Conservation (phyloP, 2,113 vertebrate species). For the Bothrops jararaca region DNA sequence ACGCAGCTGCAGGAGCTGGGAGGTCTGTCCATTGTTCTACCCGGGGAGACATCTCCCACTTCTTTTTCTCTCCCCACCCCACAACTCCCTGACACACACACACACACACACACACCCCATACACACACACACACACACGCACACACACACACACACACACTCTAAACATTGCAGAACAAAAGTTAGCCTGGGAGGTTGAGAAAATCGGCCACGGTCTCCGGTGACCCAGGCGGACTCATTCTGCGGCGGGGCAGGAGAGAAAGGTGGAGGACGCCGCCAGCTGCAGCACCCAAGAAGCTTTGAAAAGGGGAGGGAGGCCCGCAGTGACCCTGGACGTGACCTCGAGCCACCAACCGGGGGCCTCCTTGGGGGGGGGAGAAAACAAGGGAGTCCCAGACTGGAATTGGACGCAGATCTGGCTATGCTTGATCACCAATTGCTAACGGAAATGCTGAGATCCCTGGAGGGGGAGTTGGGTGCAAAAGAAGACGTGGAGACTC, state of each 20-base stretch:
- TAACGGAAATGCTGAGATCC: not conserved
- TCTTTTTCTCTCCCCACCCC: conserved; percentile 17
- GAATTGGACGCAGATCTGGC: not conserved
- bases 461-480: too few species aligned
- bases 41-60: conserved; percentile 67
- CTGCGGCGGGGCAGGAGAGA: conserved; percentile 18
- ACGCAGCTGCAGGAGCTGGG: conserved; percentile 87
- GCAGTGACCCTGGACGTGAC: not conserved
- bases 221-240: conserved; percentile 60
- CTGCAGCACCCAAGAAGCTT: not conserved
- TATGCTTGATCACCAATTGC: not conserved
- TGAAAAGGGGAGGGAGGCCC: not conserved
- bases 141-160: not conserved
- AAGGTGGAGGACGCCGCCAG: not conserved
- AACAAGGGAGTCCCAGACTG: not conserved
- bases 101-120: not conserved
- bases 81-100: too few species aligned
- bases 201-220: conserved; percentile 65
- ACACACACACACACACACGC: not conserved
- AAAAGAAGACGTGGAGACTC: too few species aligned
- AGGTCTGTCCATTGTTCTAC: conserved; percentile 85
- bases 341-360: too few species aligned
- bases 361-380: not conserved
- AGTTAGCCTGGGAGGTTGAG: conserved; percentile 71
- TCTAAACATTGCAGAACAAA: conserved; percentile 68